phyloP scores from a whole-genome alignment of 64 coral and sea anemone genomes.

The Pocillopora verrucosa region DNA sequence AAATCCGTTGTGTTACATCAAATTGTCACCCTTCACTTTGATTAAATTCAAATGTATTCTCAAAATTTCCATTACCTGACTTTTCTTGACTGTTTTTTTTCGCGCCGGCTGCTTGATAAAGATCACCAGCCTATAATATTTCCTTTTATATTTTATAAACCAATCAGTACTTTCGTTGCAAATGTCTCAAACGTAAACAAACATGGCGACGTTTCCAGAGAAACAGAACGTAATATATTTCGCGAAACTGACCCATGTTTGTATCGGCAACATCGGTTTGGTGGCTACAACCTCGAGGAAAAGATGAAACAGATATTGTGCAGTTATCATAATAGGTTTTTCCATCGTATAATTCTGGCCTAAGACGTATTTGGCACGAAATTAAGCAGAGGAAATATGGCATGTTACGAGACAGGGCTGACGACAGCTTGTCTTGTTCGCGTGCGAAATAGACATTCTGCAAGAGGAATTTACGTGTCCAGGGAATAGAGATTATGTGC shows the following conservation, averaged over 20 bases:
- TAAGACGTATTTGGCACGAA: too few species aligned
- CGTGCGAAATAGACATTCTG: neutral
- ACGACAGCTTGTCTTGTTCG: neutral
- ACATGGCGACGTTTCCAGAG: constrained; percentile 44
- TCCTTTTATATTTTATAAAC: neutral
- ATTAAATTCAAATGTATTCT: neutral
- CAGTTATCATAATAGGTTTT: neutral
- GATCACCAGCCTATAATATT: constrained; percentile 4
- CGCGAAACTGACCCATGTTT: neutral
- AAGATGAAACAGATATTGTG: neutral
- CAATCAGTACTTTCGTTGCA: constrained; percentile 13
- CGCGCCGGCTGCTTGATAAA: constrained; percentile 48
- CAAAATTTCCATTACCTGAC: neutral
- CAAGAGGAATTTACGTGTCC: neutral
- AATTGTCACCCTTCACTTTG: neutral
- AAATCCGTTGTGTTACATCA: neutral
- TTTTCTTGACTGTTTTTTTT: neutral
- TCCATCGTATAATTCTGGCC: neutral
- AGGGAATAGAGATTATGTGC: constrained; percentile 7
- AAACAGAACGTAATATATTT: constrained; percentile 11
- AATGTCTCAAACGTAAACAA: neutral
- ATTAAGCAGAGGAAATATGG: neutral
- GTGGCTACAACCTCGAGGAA: neutral
- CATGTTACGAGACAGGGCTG: neutral
- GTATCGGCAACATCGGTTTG: neutral